A percentile compares a stretch with the other conserved stretches of the same genome.
Conservation (phyloP, 2,888 invertebrate species). For the Acanthosepion lycidas region DNA sequence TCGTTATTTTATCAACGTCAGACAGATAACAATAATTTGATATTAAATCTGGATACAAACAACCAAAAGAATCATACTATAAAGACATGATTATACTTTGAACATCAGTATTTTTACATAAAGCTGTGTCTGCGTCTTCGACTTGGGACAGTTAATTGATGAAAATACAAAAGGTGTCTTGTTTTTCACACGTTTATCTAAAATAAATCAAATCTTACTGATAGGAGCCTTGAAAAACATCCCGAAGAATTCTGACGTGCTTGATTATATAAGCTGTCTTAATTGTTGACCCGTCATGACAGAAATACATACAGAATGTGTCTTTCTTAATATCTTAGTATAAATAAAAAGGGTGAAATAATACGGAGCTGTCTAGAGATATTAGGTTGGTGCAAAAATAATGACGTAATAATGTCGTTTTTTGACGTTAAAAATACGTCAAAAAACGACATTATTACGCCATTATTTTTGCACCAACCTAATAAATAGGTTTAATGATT, state of each 20-base stretch:
- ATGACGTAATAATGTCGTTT: too few species aligned
- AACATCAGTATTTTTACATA: background rate
- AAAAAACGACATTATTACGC: too few species aligned
- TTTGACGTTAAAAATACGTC: too few species aligned
- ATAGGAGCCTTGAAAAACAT: background rate
- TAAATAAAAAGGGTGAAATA: too few species aligned
- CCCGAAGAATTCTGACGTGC: background rate
- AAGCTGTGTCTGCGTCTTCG: background rate
- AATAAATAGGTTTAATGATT: too few species aligned
- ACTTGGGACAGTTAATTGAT: background rate
- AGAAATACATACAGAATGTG: too few species aligned
- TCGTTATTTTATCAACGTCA: background rate
- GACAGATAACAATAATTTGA: background rate
- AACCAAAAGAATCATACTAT: background rate
- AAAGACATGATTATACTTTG: background rate
- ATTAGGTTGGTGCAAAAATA: too few species aligned
- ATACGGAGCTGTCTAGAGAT: too few species aligned
- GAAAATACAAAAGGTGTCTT: background rate
- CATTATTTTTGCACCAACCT: too few species aligned
- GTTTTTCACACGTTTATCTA: background rate
- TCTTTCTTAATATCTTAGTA: too few species aligned
- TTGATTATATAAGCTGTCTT: background rate
- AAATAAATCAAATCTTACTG: background rate
- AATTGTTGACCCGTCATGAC: background rate
- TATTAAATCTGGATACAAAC: background rate